phyloP scores from a whole-genome alignment of 2,797 vertebrate species.

The Gila robusta region DNA sequence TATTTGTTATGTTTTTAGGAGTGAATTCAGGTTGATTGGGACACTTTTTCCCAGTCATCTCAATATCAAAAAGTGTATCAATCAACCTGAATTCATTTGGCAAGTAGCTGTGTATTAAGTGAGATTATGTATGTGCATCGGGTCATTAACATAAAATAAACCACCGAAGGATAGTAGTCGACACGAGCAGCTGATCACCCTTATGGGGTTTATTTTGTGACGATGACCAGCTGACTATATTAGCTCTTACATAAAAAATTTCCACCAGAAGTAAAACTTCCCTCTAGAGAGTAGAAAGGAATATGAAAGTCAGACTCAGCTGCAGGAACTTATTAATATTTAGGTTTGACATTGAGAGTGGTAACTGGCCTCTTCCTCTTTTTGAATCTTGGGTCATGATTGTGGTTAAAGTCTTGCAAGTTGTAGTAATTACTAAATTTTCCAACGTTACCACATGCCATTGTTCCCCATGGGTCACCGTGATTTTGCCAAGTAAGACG shows the following conservation, averaged over 20 bases:
- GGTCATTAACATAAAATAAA: neutral
- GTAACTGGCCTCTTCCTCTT: conserved; percentile 1
- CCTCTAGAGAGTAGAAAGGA: conserved; percentile 1
- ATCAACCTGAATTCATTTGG: too few species aligned
- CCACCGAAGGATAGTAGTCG: neutral
- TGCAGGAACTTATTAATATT: neutral
- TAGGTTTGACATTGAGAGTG: neutral
- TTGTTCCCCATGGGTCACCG: neutral
- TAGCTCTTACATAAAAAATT: neutral
- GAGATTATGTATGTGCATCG: neutral
- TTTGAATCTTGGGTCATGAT: neutral
- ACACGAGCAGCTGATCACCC: neutral
- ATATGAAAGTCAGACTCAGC: neutral
- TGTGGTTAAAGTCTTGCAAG: neutral
- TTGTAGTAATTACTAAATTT: neutral
- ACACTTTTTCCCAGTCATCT: too few species aligned
- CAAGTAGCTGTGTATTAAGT: too few species aligned
- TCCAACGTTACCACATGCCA: neutral
- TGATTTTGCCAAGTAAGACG: too few species aligned
- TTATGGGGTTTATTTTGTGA: neutral
- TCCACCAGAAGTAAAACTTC: neutral
- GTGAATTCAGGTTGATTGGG: too few species aligned
- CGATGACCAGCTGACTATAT: neutral
- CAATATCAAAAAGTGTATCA: too few species aligned
- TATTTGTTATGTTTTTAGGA: too few species aligned